Evolutionary conservation across 2,888 invertebrate genomes (phyloP), one percentile per base, ranked within the genome.

Genomic region (Drosophila diplacantha): DNA sequence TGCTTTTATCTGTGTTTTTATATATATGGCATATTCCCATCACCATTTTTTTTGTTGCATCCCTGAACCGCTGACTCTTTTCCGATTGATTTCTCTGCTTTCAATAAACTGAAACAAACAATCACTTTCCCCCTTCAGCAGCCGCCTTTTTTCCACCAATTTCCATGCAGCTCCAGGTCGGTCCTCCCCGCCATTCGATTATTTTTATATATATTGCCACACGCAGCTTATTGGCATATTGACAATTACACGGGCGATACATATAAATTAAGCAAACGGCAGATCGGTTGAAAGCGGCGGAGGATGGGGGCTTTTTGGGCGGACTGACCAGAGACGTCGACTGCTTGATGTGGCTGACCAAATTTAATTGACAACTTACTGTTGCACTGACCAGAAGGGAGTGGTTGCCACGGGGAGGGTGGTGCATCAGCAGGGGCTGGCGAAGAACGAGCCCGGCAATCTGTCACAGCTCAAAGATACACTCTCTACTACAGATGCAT

Each of bases 221-320:
- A 81, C 74, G 68, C 74, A 66, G 83, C 78, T 76, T 84, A 84
- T 83, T 81, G 81, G 81, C 81, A 83, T 81, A 81, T 81, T 81
- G 81, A 84, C 84, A 81, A 81, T 84, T 81, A 84, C 83, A 83
- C 79, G 74, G 69, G 60, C 81, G 81, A 81, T 83, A 81, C 83
- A 79, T 79, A 79, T 79, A 79, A 79, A 79, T 79, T 83, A 83
- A 83, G 78, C 72, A 79, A 79, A 74, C 80, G 79, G 56, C 66
- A 64, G 78, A 51, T 52, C 70, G 63, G 57, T 37, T 52, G 46
- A 50, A 63, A 37, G 54, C 32, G 52, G 26, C 12, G 41, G 24
- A 26, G 24, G 43, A 11, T 8, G 26, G 34, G 14, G 22, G 5
- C 29, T 44, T 44, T 44, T 29, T 31, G 41, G 14, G 32, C 1